A percentile compares a stretch with the other conserved stretches of the same genome.
Evolutionary conservation across 2,888 invertebrate genomes (phyloP).

Genomic region (Taphrorychus bicolor): DNA sequence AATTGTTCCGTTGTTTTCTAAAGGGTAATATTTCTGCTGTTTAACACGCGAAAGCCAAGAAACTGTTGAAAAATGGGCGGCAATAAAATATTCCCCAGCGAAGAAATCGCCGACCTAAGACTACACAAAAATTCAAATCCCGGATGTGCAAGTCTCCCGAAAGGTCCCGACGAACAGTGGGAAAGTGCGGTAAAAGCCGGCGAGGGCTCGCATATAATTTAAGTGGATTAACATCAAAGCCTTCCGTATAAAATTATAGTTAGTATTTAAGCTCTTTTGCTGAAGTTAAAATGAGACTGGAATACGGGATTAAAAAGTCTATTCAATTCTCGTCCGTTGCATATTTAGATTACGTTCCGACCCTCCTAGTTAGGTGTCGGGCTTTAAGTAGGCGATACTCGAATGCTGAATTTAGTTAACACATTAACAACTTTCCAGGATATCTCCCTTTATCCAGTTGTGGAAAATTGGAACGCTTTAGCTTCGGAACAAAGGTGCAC

Average conservation of each 20-base stretch:
- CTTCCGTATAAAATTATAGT: slow-evolving; percentile 31
- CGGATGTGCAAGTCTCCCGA: background rate
- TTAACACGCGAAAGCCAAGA: background rate
- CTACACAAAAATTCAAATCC: slow-evolving; percentile 8
- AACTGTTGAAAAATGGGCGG: background rate
- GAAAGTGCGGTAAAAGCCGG: slow-evolving; percentile 25
- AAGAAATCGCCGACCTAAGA: background rate
- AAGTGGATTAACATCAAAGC: slow-evolving; percentile 38
- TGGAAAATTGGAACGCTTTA: background rate
- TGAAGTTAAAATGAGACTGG: slow-evolving; percentile 18
- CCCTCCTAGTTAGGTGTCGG: slow-evolving; percentile 2
- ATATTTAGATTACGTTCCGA: background rate
- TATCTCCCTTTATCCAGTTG: background rate
- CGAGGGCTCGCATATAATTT: slow-evolving; percentile 29
- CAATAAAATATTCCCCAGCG: background rate
- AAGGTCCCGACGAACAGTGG: slow-evolving; percentile 8
- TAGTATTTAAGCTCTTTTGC: slow-evolving; percentile 27
- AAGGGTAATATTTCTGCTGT: background rate
- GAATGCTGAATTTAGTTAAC: slow-evolving; percentile 1
- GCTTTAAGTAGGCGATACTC: background rate
- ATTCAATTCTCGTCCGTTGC: slow-evolving; percentile 15
- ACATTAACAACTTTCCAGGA: background rate
- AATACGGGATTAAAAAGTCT: slow-evolving; percentile 19
- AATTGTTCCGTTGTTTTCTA: background rate
- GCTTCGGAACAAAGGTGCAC: background rate